Evolutionary conservation across 2,797 vertebrate species (phyloP).

Genomic region (Neopelma chrysocephalum): DNA sequence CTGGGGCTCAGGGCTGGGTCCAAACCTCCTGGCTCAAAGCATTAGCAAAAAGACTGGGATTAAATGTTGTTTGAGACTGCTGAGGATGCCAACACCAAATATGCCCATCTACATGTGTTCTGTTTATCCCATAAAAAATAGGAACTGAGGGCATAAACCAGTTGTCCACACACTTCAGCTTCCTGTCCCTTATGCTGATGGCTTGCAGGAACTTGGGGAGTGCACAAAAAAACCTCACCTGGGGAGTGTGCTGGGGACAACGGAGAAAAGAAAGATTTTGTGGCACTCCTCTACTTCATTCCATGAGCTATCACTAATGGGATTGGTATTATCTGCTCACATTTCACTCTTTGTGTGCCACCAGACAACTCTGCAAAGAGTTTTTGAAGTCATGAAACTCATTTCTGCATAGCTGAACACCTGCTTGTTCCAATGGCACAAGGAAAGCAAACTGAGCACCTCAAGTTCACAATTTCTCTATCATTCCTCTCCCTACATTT

Average conservation of each 20-base stretch:
- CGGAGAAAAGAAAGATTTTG: background rate
- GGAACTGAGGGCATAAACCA: background rate
- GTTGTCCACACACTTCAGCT: background rate
- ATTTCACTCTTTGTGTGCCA: background rate
- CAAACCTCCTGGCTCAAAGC: background rate
- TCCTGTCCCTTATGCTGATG: background rate
- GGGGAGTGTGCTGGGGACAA: background rate
- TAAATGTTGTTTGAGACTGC: fast-evolving
- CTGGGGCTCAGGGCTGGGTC: background rate
- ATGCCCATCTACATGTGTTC: background rate
- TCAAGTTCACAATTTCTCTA: background rate
- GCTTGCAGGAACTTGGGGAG: background rate
- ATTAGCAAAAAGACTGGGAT: background rate
- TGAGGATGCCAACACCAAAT: background rate
- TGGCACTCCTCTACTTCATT: background rate
- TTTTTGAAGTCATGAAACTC: background rate
- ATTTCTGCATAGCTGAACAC: background rate
- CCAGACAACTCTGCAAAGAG: background rate
- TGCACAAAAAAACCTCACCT: background rate
- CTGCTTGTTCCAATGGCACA: background rate
- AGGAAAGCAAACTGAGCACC: background rate
- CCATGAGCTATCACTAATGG: background rate
- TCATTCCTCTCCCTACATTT: background rate
- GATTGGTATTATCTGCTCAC: background rate
- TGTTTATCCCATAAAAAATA: background rate